A percentile compares a stretch with the other conserved stretches of the same genome.
Evolutionary conservation across 2,888 invertebrate species (phyloP).

Genomic region (Saturnia japonica): DNA sequence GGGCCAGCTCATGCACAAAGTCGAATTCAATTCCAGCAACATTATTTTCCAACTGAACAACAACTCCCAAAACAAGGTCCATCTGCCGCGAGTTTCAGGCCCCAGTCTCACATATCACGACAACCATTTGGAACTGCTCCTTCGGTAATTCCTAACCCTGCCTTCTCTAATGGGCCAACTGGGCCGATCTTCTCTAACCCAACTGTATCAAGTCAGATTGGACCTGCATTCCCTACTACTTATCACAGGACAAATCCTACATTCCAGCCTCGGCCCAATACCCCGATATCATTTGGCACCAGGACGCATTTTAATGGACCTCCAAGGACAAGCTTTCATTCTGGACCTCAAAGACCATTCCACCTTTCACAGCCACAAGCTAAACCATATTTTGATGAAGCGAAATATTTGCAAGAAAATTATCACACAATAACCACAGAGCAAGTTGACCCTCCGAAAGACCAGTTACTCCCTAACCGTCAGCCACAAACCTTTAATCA

Average conservation of each 20-base stretch:
- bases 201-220: slow-evolving; percentile 58
- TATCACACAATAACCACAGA: slow-evolving; percentile 79
- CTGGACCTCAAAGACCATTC: slow-evolving; percentile 81
- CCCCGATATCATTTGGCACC: slow-evolving; percentile 53
- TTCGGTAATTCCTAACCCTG: slow-evolving; percentile 50
- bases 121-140: slow-evolving; percentile 63
- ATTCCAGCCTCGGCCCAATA: slow-evolving; percentile 61
- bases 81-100: slow-evolving; percentile 65
- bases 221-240: slow-evolving; percentile 55
- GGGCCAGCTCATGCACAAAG: slow-evolving; percentile 62
- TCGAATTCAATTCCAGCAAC: slow-evolving; percentile 74
- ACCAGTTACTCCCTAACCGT: slow-evolving; percentile 63
- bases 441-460: slow-evolving; percentile 70
- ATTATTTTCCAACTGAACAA: slow-evolving; percentile 66
- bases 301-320: slow-evolving; percentile 71
- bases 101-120: slow-evolving; percentile 53
- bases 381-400: slow-evolving; percentile 73
- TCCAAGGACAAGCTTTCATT: slow-evolving; percentile 67
- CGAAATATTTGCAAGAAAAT: slow-evolving; percentile 78
- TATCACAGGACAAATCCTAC: slow-evolving; percentile 62
- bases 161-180: slow-evolving; percentile 59
- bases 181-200: slow-evolving; percentile 51
- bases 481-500: slow-evolving; percentile 61
- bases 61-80: slow-evolving; percentile 73
- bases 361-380: slow-evolving; percentile 62